These are phyloP conservation scores for Apeltes quadracus DNA, from an alignment of 2,113 vertebrate species.

Conservation along the genomic window DNA sequence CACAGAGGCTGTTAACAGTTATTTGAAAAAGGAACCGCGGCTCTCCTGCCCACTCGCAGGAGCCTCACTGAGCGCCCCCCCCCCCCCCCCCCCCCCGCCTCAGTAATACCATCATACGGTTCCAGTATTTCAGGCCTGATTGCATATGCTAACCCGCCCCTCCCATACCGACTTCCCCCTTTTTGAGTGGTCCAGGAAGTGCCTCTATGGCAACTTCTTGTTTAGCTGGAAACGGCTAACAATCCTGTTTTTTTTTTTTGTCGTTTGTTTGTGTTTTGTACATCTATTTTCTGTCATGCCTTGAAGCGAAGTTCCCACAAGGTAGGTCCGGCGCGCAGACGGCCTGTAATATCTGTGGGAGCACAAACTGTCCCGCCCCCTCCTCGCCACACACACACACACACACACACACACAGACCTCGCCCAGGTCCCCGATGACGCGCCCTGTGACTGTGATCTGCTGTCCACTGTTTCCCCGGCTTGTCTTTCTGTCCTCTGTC, in stretches of 20 bases:
- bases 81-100: background rate
- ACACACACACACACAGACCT: constrained; percentile 33
- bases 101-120: background rate
- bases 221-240: constrained; percentile 72
- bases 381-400: constrained; percentile 13
- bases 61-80: too few species aligned
- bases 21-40: constrained; percentile 5
- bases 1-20: constrained; percentile 10
- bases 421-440: constrained; percentile 37
- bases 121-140: constrained; percentile 10
- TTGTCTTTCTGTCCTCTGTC: constrained; percentile 48
- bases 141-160: constrained; percentile 15
- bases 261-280: constrained; percentile 62
- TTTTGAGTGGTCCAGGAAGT: constrained; percentile 50
- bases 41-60: background rate
- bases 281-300: constrained; percentile 74
- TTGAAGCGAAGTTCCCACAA: constrained; percentile 81
- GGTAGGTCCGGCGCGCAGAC: constrained; percentile 72
- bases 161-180: constrained; percentile 23
- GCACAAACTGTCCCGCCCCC: constrained; percentile 54
- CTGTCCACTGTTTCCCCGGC: constrained; percentile 45
- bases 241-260: constrained; percentile 51
- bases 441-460: constrained; percentile 53
- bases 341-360: constrained; percentile 66
- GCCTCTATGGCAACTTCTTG: constrained; percentile 60